Base-by-base conservation (phyloP, 2,797 vertebrate species). In the Gymnodraco acuticeps region DNA sequence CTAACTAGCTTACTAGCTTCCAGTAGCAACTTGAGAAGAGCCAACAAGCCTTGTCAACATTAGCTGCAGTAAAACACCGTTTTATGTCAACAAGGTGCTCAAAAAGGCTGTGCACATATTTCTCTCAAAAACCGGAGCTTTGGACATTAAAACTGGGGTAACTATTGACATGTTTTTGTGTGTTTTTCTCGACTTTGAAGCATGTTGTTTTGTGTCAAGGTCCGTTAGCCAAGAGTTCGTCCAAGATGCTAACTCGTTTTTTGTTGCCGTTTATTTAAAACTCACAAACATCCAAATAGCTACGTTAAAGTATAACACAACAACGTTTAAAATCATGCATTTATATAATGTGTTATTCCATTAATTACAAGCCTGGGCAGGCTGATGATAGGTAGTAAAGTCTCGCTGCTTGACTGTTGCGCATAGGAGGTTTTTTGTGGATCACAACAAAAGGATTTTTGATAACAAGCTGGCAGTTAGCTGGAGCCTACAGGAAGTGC, bases 361-460 rank as follows among this genome's bases (percentile, higher is more conserved):
- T 47, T 12, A 13, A 13, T 45, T 12, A 23, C 4, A 38, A 12
- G 2, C 4, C 17, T n/a, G 23, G 60, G 45, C 58, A 19, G 45
- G 52, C 65, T 80, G 77, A 31, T 47, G 67, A 41, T 65, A 2
- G 58, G 65, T 16, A 68, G 73, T 45, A 73, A 65, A 85, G 86
- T 75, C 70, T 78, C 74, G 72, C 74, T 68, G 77, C 83, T 72
- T 59, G 78, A 87, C 88, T 91, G 88, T 88, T 92, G 91, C 88
- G 85, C 87, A 75, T 50, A 15, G 87, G 79, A 89, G 81, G 67
- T 31, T 87, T 89, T 88, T 78, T 70, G 64, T 70, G 82, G 87
- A 92, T 92, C 87, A 94, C 88, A 94, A 94, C 93, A 94, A 94
- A 94, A 94, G 93, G 92, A 93, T 92, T 92, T 86, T 87, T 89